A percentile compares a stretch with the other conserved stretches of the same genome.
Evolutionary conservation across 2,888 invertebrate genomes (phyloP).

Genomic region (Diarsia rubi): DNA sequence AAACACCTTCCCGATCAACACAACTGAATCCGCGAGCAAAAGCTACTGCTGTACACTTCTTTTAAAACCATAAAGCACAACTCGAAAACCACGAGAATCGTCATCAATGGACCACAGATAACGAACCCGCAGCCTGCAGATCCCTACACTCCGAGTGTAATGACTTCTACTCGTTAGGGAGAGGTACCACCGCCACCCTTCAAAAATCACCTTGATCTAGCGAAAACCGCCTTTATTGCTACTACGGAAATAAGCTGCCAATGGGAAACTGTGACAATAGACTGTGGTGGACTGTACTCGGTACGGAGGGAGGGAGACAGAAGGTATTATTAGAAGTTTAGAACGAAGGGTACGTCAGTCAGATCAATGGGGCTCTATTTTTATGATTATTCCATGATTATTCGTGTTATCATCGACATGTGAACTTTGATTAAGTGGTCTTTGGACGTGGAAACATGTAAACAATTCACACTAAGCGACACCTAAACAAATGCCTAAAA

Average conservation of each 20-base stretch:
- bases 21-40: neutral
- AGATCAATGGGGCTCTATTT: slow-evolving; percentile 47
- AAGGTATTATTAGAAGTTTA: slow-evolving; percentile 55
- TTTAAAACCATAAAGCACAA: slow-evolving; percentile 14
- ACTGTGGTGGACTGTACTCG: neutral
- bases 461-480: neutral
- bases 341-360: slow-evolving; percentile 49
- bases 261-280: neutral
- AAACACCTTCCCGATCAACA: neutral
- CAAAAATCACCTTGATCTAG: neutral
- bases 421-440: slow-evolving; percentile 16
- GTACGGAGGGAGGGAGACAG: slow-evolving; percentile 34
- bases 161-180: slow-evolving; percentile 61
- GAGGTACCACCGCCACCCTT: slow-evolving; percentile 18
- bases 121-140: slow-evolving; percentile 47
- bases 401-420: slow-evolving; percentile 26
- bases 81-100: slow-evolving; percentile 17
- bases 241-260: neutral
- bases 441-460: neutral
- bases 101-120: slow-evolving; percentile 48
- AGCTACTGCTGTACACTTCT: neutral
- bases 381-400: slow-evolving; percentile 29
- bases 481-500: neutral
- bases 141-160: slow-evolving; percentile 52
- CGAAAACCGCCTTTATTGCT: slow-evolving; percentile 11